Base-by-base conservation (phyloP, 1,140 invertebrate genomes). In the Drosophila setifemur region DNA sequence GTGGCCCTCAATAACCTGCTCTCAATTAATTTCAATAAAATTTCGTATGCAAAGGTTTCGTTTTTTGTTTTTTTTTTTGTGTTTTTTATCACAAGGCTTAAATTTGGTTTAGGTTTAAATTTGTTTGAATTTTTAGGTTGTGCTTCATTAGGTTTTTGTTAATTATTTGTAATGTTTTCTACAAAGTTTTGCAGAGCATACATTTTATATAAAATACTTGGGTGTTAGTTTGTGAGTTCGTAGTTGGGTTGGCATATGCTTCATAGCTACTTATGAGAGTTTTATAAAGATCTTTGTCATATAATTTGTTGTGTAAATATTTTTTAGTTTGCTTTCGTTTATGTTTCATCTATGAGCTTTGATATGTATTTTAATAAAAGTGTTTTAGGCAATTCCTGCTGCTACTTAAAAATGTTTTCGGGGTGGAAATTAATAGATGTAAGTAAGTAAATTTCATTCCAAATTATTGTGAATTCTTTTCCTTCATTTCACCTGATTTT, bases 201-300 rank as follows among this genome's bases (percentile, higher is more conserved):
- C 82, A 85, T 85, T 85, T 58, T 83, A 83, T 83, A 69, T 85
- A 83, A 83, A 83, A 83, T 83, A 83, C 73, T 63, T 83, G 53
- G 49, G 69, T 63, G 61, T 69, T 75, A 67, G 47, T 50, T 71
- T 52, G 39, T 60, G 53, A 50, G 60, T 61, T 67, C 33, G 29
- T 75, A 72, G 72, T 67, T 83, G 49, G 55, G 57, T 70, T 73
- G 58, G 70, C 73, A 69, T 64, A 73, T 49, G 40, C 40, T 55
- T 69, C 21, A 48, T 57, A 57, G 67, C 67, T 82, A 72, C 35
- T 63, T 63, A 44, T 60, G 29, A 52, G 39, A 45, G 50, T 66
- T 61, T 57, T 68, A 66, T 35, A 63, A 72, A 49, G 39, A 42
- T 75, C 29, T 49, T 33, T 31, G 47, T 68, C 29, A 48, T 64